Percentiles rank a stretch among this genome's conserved stretches.
phyloP scores from a whole-genome alignment of 2,888 invertebrate species.

The Orthosia gracilis region DNA sequence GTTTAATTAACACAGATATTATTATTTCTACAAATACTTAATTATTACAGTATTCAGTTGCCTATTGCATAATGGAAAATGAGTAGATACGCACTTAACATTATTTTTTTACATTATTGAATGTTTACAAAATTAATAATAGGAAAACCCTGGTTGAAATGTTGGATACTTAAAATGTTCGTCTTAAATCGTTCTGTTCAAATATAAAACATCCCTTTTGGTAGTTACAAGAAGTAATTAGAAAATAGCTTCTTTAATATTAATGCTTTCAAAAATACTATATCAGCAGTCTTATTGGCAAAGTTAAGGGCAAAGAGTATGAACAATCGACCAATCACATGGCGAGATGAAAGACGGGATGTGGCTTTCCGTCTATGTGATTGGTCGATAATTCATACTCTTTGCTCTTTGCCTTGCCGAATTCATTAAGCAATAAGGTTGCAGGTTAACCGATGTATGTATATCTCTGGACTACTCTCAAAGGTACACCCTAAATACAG shows the following conservation, averaged over 20 bases:
- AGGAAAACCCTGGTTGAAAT: constrained; percentile 16
- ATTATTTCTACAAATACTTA: constrained; percentile 54
- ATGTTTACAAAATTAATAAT: constrained; percentile 43
- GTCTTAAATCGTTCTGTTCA: neutral
- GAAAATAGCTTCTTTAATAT: neutral
- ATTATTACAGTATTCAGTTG: constrained; percentile 52
- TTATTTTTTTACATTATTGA: constrained; percentile 41
- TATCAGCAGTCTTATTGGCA: too few species aligned
- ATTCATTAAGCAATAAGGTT: too few species aligned
- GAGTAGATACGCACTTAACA: constrained; percentile 53
- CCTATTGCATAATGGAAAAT: constrained; percentile 61
- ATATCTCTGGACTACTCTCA: neutral
- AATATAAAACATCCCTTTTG: neutral
- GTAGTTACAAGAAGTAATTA: neutral
- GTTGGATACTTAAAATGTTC: constrained; percentile 8
- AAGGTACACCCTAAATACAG: neutral
- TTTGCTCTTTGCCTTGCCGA: too few species aligned
- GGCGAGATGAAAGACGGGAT: too few species aligned
- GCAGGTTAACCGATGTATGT: neutral
- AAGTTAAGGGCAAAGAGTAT: too few species aligned
- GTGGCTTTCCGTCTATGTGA: too few species aligned
- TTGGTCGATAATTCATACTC: too few species aligned
- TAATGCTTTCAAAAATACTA: neutral
- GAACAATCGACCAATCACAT: too few species aligned
- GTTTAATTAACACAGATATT: constrained; percentile 39